Conservation (phyloP, 2,888 invertebrate species). For the Villa cingulata region DNA sequence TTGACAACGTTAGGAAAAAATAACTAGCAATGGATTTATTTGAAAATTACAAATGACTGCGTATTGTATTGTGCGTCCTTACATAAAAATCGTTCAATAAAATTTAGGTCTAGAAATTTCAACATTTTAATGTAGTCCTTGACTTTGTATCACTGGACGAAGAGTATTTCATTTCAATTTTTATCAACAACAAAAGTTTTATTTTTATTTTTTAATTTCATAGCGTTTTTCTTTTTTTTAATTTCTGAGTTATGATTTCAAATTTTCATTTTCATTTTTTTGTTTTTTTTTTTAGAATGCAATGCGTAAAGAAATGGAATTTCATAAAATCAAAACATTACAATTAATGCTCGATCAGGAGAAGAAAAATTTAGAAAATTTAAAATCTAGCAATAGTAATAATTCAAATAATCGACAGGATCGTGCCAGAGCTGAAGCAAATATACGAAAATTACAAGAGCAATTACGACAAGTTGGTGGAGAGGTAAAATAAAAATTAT, state of each 20-base stretch:
- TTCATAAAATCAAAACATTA: conserved; percentile 70
- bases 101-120: no score
- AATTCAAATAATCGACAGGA: conserved; percentile 26
- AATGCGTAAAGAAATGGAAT: conserved; percentile 70
- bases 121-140: no score
- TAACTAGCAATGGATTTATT: no score
- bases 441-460: conserved; percentile 32
- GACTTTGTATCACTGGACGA: no score
- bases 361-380: conserved; percentile 63
- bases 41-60: no score
- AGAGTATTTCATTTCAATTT: no score
- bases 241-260: not conserved
- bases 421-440: conserved; percentile 28
- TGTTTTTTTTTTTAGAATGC: conserved; percentile 54
- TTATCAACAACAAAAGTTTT: no score
- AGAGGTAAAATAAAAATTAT: conserved; percentile 36
- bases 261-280: conserved; percentile 9
- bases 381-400: conserved; percentile 41
- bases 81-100: no score
- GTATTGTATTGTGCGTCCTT: no score
- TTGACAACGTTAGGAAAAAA: no score
- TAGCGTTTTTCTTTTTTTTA: not conserved
- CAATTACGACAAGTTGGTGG: conserved; percentile 35
- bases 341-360: conserved; percentile 83
- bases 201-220: no score